These are phyloP conservation scores for Lasioglossum marginatum DNA, from an alignment of 2,888 invertebrate genomes.

Conservation along the genomic window DNA sequence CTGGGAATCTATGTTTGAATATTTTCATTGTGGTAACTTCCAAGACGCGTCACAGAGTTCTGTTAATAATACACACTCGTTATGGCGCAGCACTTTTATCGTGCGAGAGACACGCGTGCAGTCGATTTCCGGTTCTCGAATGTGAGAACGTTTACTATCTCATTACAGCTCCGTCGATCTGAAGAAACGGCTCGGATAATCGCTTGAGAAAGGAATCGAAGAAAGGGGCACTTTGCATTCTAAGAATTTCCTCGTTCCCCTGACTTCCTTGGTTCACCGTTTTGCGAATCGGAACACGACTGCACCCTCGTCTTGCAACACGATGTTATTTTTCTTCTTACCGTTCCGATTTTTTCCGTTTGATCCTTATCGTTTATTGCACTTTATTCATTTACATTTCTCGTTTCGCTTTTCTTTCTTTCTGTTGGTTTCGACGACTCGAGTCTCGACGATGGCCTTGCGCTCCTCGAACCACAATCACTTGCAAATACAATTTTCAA, in stretches of 20 bases:
- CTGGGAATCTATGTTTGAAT: background rate
- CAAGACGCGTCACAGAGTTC: background rate
- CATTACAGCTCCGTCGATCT: conserved; percentile 21
- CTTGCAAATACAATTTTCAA: background rate
- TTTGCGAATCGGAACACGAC: background rate
- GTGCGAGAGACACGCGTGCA: conserved; percentile 3
- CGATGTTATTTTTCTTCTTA: background rate
- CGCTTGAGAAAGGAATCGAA: conserved; percentile 8
- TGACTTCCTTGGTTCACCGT: background rate
- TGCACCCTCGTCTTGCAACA: conserved; percentile 11
- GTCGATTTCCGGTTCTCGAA: conserved; percentile 12
- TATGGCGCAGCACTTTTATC: background rate
- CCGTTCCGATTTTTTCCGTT: conserved; percentile 12
- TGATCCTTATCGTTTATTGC: conserved; percentile 30
- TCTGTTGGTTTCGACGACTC: background rate
- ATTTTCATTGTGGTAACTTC: background rate
- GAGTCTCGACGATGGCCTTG: conserved; percentile 7
- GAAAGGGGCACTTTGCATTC: background rate
- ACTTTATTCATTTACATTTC: conserved; percentile 14
- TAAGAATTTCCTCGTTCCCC: background rate
- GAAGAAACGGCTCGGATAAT: background rate
- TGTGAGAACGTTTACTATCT: conserved; percentile 2
- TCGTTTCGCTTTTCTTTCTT: conserved; percentile 24
- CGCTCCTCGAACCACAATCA: background rate
- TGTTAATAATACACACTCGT: background rate